Base-by-base conservation (phyloP, 1,140 invertebrate genomes). In the Steinernema khuongi region DNA sequence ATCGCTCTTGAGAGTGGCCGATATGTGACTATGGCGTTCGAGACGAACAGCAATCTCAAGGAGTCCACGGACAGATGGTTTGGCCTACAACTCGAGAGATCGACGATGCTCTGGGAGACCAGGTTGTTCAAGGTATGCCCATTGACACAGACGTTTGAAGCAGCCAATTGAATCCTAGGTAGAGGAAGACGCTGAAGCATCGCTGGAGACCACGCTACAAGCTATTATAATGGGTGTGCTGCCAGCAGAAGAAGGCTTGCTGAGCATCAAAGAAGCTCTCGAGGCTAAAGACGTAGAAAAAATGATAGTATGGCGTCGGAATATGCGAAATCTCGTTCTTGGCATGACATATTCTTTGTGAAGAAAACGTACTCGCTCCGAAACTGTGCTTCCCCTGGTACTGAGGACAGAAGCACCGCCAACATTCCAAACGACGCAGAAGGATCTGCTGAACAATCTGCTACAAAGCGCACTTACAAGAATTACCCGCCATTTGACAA, bases 11-110 rank as follows among this genome's bases (percentile, higher is more conserved):
- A 60, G 14, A 60, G 50, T 22, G 14, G 50, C 50, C 36, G 7
- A 41, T 60, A n/a, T 22, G 50, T 60, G 11, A 60, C 50, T n/a
- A 22, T 60, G 50, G 50, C 50, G 2, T 60, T 60, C 50, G 50
- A 60, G 22, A 60, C 50, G 14, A 26, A 26, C 4, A 60, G 26
- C 14, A 60, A 60, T 26, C 50, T 60, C 7, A 60, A 60, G 26
- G 50, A 60, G 26, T 7, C 50, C 22, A 26, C 50, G 26, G 26
- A 60, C 50, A 26, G 26, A 60, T 60, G 50, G 50, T 60, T 60
- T 26, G 50, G 50, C 14, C 50, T n/a, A 7, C 4, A 60, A 11
- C 22, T 60, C 7, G 22, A 22, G 50, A 60, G 26, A 4, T 2
- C 50, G 22, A 22, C 50, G 19, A 22, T 60, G 7, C 19, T 60